phyloP scores from a whole-genome alignment of 2,113 vertebrate genomes.

The Pygoscelis adeliae region DNA sequence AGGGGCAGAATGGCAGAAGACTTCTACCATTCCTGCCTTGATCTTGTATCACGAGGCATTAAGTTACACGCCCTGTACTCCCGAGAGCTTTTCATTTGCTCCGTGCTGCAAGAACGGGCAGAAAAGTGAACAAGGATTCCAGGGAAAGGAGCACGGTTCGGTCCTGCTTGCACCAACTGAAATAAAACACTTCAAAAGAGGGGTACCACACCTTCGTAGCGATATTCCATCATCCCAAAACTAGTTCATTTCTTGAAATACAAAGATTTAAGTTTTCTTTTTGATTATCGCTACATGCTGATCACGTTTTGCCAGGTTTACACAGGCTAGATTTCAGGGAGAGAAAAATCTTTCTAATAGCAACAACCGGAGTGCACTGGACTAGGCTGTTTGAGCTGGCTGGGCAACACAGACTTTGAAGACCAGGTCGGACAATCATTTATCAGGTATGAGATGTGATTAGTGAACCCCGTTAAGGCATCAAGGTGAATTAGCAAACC shows the following conservation, averaged over 20 bases:
- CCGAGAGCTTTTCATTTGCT: neutral
- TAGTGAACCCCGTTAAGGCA: neutral
- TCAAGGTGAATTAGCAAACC: neutral
- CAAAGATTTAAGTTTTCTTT: neutral
- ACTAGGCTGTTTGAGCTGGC: accelerated
- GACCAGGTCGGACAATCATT: neutral
- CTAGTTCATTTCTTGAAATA: neutral
- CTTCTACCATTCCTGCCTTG: neutral
- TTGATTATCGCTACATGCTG: accelerated
- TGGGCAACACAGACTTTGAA: neutral
- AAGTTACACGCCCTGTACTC: accelerated
- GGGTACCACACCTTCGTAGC: accelerated
- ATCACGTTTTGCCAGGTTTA: neutral
- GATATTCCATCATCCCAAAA: neutral
- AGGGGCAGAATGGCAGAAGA: too few relatives aligned
- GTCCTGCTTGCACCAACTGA: too few relatives aligned
- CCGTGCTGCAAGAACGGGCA: neutral
- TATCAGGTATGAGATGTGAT: neutral
- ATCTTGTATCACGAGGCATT: neutral
- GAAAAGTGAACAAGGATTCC: neutral
- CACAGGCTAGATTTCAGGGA: too few relatives aligned
- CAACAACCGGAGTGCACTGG: accelerated
- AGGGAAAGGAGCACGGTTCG: neutral
- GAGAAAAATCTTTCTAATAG: neutral
- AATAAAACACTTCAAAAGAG: neutral